A percentile compares a stretch with the other conserved stretches of the same genome.
phyloP scores from a whole-genome alignment of 2,113 vertebrate species.

The Periophthalmodon schlosseri region DNA sequence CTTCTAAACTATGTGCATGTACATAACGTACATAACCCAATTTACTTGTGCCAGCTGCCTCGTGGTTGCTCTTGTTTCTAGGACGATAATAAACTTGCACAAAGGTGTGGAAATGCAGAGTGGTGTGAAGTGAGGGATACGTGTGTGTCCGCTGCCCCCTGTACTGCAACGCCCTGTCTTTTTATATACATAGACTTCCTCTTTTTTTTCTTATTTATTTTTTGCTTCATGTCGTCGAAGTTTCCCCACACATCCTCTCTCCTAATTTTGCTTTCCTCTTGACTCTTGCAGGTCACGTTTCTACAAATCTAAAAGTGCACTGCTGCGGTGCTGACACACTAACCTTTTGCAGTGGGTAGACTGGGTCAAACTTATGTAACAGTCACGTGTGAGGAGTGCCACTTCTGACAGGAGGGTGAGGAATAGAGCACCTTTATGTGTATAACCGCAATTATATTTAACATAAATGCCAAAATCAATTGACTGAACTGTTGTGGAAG shows the following conservation, averaged over 20 bases:
- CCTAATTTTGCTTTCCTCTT: slow-evolving; percentile 15
- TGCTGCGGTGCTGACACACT: slow-evolving; percentile 48
- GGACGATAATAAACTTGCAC: slow-evolving; percentile 43
- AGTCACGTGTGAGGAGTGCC: slow-evolving; percentile 33
- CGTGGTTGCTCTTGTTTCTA: slow-evolving; percentile 22
- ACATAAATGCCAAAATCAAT: neutral
- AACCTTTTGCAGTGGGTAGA: slow-evolving; percentile 48
- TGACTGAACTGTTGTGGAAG: neutral
- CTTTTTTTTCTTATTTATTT: slow-evolving; percentile 21
- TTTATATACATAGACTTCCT: slow-evolving; percentile 58
- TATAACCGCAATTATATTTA: slow-evolving; percentile 5
- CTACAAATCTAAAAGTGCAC: slow-evolving; percentile 16
- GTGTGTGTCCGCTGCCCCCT: slow-evolving; percentile 6
- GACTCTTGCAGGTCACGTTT: neutral
- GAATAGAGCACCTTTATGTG: slow-evolving; percentile 54
- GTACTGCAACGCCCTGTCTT: slow-evolving; percentile 31
- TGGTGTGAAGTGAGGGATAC: slow-evolving; percentile 57
- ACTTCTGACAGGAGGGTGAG: slow-evolving; percentile 58
- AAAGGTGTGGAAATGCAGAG: slow-evolving; percentile 62
- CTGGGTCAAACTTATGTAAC: slow-evolving; percentile 56
- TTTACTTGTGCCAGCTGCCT: slow-evolving; percentile 17
- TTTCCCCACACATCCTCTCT: slow-evolving; percentile 12
- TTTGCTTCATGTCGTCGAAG: slow-evolving; percentile 8
- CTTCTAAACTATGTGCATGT: neutral
- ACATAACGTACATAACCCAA: slow-evolving; percentile 1